Evolutionary conservation across 2,113 vertebrate genomes (phyloP).

Genomic region (Conger conger): DNA sequence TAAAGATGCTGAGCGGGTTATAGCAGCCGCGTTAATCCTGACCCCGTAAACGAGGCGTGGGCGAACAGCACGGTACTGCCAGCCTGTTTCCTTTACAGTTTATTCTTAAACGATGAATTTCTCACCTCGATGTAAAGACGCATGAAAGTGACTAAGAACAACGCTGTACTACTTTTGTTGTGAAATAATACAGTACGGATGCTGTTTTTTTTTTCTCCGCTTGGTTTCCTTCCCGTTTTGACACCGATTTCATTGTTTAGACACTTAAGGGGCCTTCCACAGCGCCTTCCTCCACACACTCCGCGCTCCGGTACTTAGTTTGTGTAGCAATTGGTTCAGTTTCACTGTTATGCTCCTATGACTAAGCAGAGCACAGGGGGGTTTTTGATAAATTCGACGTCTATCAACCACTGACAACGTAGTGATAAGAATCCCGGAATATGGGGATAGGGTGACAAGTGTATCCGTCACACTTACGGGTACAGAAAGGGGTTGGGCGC

Average conservation of each 20-base stretch:
- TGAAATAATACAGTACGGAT: not conserved
- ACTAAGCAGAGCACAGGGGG: not conserved
- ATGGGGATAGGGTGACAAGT: not conserved
- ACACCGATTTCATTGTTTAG: not conserved
- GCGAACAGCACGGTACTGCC: not conserved
- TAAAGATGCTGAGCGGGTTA: conserved; percentile 11
- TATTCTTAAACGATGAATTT: not conserved
- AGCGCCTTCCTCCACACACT: not conserved
- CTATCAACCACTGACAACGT: not conserved
- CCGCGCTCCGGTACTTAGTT: not conserved
- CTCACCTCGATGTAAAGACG: not conserved
- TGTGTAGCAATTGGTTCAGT: not conserved
- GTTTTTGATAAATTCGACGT: not conserved
- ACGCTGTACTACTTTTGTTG: not conserved
- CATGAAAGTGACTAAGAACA: not conserved
- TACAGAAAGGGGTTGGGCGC: not conserved
- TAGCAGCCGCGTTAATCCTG: not conserved
- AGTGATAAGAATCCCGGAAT: not conserved
- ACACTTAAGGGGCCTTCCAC: not conserved
- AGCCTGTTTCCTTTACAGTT: not conserved
- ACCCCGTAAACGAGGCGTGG: not conserved
- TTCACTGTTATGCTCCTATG: not conserved
- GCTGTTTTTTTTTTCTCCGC: not conserved
- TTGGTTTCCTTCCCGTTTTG: not conserved
- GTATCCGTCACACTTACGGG: not conserved